phyloP scores from a whole-genome alignment of 1,140 invertebrate species.

The Drosophila kepulauana region DNA sequence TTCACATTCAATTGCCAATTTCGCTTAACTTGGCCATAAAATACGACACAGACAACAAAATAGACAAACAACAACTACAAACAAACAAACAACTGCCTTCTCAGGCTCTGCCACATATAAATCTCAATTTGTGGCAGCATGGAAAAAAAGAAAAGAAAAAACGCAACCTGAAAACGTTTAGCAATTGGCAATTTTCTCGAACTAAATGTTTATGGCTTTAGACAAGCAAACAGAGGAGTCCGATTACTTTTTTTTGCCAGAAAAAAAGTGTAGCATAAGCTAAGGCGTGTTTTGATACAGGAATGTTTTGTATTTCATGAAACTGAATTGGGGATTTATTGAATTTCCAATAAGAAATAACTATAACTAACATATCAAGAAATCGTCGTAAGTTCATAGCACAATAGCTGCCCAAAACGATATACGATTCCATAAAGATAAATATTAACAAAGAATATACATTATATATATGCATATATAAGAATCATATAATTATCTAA shows the following conservation, averaged over 20 bases:
- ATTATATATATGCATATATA: too few species aligned
- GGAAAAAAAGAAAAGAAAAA: neutral
- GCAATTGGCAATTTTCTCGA: slow-evolving; percentile 70
- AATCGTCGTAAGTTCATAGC: too few species aligned
- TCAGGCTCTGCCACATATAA: slow-evolving; percentile 60
- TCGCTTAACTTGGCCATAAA: slow-evolving; percentile 75
- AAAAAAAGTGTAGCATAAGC: slow-evolving; percentile 30
- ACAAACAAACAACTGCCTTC: slow-evolving; percentile 49
- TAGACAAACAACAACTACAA: slow-evolving; percentile 19
- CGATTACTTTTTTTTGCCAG: neutral
- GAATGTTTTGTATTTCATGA: neutral
- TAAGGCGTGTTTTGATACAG: neutral
- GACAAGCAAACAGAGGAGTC: neutral
- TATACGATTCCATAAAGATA: too few species aligned
- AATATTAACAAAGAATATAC: too few species aligned
- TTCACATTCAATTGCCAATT: slow-evolving; percentile 75
- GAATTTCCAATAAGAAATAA: neutral
- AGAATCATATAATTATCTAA: too few species aligned
- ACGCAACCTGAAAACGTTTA: slow-evolving; percentile 62
- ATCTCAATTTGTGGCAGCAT: slow-evolving; percentile 72
- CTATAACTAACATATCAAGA: too few species aligned
- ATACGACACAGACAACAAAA: slow-evolving; percentile 40
- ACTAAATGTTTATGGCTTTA: slow-evolving; percentile 65
- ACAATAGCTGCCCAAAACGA: too few species aligned
- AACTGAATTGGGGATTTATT: neutral